Conservation (phyloP, 2,797 vertebrate genomes). For the Falco concolor region DNA sequence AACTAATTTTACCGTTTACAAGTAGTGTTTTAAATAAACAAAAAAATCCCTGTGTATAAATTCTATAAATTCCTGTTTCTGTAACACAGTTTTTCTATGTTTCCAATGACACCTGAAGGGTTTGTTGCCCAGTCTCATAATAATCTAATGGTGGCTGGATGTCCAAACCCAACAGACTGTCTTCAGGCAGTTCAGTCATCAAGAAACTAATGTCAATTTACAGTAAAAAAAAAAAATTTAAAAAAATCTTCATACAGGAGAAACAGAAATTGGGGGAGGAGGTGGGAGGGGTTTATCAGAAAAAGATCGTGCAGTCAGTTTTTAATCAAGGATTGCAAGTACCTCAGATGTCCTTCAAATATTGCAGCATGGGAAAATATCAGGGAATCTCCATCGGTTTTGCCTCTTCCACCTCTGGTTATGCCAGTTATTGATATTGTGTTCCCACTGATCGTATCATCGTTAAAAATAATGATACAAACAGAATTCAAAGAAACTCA, state of each 20-base stretch:
- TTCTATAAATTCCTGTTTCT: background rate
- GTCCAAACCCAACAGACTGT: background rate
- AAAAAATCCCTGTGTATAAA: background rate
- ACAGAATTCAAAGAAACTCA: conserved; percentile 43
- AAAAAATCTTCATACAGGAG: background rate
- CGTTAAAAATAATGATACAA: conserved; percentile 33
- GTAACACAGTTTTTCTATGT: background rate
- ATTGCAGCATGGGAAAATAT: background rate
- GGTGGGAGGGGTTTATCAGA: rapidly evolving
- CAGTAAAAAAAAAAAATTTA: background rate
- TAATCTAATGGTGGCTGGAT: background rate
- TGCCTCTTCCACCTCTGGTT: background rate
- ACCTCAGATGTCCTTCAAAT: background rate
- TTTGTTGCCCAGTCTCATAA: background rate
- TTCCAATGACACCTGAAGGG: background rate
- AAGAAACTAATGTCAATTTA: background rate
- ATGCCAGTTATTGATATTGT: background rate
- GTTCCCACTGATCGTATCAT: background rate
- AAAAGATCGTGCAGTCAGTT: background rate
- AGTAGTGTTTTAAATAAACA: background rate
- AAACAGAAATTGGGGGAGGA: background rate
- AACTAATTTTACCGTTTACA: background rate
- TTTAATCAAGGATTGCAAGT: background rate
- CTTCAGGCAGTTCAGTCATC: background rate
- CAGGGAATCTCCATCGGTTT: background rate